Evolutionary conservation across 1,140 invertebrate species (phyloP), one percentile per base, ranked within the genome.

Genomic region (Tetramorium parvispinum): DNA sequence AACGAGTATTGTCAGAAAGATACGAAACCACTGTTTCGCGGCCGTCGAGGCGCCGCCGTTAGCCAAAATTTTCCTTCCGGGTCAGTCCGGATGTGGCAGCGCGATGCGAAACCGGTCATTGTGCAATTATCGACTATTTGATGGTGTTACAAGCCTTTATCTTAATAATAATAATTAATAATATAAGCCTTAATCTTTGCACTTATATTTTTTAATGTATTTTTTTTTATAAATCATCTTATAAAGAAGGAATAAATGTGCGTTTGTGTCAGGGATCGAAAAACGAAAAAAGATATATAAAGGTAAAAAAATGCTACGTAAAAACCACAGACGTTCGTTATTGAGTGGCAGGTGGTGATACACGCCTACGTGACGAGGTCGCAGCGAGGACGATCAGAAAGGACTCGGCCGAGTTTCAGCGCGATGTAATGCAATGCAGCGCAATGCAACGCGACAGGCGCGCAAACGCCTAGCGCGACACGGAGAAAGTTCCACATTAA

Each of bases 1-100:
- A 93, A 93, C 92, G 91, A 92, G 92, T 85, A 93, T 94, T 93
- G 93, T 93, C 92, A 86, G 88, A 55, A 21, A 91, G 87, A 88
- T 49, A 49, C 59, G 75, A 81, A 86, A 89, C 73, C 75, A 79
- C 40, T 55, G 81, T 87, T 88, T 75, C 68, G 43, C 73, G 53
- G 71, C 43, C 65, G 59, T 73, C 59, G 75, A 55, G 85, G 85
- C 59, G 43, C 27, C 24, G 51, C 37, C 43, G 40, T 57, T 51
- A 46, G 24, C 24, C 13, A 11, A 68, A 51, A 55, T 21, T 63
- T 77, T 83, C 51, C 49, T 85, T 7, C 61, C 46, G 63, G 51
- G 11, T 24, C 51, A 40, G 8, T 81, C 18, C 27, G 32, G 27
- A 65, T 4, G 40, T 46, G 37, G n/a, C 11, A 16, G 40, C 5